phyloP scores from a whole-genome alignment of 2,113 vertebrate genomes.

The Elephas maximus region DNA sequence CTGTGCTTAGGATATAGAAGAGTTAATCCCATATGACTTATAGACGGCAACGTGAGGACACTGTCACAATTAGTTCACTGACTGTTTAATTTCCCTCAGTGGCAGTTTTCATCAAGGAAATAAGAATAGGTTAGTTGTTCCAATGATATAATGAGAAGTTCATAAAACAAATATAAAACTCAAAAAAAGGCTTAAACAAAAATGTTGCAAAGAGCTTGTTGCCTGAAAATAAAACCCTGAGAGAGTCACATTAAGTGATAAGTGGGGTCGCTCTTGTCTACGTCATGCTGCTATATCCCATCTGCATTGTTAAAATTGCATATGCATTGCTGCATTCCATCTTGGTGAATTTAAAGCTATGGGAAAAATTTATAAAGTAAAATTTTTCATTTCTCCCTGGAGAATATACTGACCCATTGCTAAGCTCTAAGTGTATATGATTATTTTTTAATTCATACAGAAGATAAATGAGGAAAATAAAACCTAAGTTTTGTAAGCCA shows the following conservation, averaged over 20 bases:
- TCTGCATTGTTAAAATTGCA: conserved; percentile 9
- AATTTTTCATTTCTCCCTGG: not conserved
- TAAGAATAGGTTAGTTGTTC: conserved; percentile 37
- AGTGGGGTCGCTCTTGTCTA: conserved; percentile 27
- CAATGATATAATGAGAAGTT: conserved; percentile 26
- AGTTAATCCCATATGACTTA: not conserved
- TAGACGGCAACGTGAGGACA: not conserved
- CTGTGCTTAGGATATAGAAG: not conserved
- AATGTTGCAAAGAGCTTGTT: not conserved
- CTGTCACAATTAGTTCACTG: not conserved
- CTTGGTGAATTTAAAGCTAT: conserved; percentile 8
- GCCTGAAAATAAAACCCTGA: conserved; percentile 47
- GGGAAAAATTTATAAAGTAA: conserved; percentile 36
- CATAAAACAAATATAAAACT: conserved; percentile 27
- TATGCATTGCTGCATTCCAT: not conserved
- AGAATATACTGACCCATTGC: not conserved
- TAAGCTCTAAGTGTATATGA: not conserved
- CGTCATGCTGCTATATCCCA: not conserved
- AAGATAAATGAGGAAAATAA: not conserved
- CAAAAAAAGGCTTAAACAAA: conserved; percentile 21
- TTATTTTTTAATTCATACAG: conserved; percentile 29
- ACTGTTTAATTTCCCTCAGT: not conserved
- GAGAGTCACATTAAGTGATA: conserved; percentile 6
- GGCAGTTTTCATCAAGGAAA: conserved; percentile 51
- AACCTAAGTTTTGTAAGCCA: not conserved